These are phyloP conservation scores for Micromesistius poutassou DNA, from an alignment of 2,797 vertebrate species.

Conservation along the genomic window DNA sequence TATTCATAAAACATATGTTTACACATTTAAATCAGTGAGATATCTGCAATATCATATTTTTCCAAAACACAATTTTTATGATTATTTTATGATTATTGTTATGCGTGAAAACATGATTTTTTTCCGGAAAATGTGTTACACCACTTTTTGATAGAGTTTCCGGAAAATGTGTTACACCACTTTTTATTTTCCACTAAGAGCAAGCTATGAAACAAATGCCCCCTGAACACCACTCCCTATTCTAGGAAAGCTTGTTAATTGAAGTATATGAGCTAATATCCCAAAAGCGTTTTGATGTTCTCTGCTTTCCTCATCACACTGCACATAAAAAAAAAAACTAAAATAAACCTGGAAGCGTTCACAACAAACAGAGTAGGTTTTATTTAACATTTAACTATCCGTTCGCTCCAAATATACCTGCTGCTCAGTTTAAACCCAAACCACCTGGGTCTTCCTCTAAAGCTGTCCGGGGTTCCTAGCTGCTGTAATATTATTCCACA, in stretches of 20 bases:
- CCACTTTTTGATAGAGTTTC: too few species aligned
- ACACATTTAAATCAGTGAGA: neutral
- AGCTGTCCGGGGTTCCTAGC: neutral
- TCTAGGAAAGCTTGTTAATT: too few species aligned
- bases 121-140: neutral
- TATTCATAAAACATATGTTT: too few species aligned
- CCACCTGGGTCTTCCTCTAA: neutral
- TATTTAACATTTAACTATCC: neutral
- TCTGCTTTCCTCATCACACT: neutral
- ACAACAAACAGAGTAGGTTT: neutral
- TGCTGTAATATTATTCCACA: constrained; percentile 33
- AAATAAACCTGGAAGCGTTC: neutral
- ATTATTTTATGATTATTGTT: too few species aligned
- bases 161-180: too few species aligned
- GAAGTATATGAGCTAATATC: too few species aligned
- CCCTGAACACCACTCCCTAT: neutral
- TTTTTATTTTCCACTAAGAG: neutral
- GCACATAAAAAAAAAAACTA: neutral
- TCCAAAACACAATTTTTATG: neutral
- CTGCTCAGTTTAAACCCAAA: neutral
- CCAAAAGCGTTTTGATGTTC: neutral
- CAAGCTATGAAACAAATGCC: neutral
- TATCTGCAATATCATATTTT: neutral
- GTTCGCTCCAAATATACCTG: neutral
- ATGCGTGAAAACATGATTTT: neutral